Evolutionary conservation across 2,888 invertebrate genomes (phyloP).

Genomic region (Dicranocentrus wangi): DNA sequence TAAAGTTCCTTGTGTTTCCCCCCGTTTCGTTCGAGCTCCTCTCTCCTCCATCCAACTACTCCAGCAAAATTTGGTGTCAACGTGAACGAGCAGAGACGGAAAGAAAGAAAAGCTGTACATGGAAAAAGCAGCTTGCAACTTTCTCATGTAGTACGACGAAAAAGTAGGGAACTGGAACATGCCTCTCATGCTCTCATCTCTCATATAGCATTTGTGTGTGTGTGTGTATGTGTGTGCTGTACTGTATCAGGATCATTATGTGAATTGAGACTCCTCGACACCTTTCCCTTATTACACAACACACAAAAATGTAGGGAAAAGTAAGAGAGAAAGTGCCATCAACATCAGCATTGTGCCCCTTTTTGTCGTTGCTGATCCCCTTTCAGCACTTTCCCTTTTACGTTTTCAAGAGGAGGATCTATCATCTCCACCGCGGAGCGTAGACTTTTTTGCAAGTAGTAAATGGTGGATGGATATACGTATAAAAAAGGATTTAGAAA

Average conservation of each 20-base stretch:
- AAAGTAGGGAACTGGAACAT: slow-evolving; percentile 53
- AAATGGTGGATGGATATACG: no score
- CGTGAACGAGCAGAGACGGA: background rate
- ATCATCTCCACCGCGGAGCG: background rate
- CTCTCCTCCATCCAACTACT: background rate
- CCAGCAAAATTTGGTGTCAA: background rate
- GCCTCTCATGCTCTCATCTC: slow-evolving; percentile 10
- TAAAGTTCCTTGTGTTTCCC: no score
- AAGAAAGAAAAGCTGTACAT: background rate
- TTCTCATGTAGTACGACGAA: background rate
- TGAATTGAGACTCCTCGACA: slow-evolving; percentile 22
- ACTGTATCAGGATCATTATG: background rate
- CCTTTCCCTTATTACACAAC: background rate
- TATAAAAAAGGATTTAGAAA: no score
- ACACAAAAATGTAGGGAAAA: slow-evolving; percentile 1
- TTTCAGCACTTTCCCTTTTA: background rate
- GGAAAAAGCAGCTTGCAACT: background rate
- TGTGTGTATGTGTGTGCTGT: no score
- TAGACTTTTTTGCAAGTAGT: background rate
- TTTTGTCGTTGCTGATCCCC: background rate
- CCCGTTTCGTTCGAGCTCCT: background rate
- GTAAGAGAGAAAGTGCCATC: background rate
- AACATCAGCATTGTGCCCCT: background rate
- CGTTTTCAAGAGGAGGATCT: background rate
- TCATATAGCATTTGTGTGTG: no score